phyloP scores from a whole-genome alignment of 2,888 invertebrate genomes.

The Sesamia inferens region DNA sequence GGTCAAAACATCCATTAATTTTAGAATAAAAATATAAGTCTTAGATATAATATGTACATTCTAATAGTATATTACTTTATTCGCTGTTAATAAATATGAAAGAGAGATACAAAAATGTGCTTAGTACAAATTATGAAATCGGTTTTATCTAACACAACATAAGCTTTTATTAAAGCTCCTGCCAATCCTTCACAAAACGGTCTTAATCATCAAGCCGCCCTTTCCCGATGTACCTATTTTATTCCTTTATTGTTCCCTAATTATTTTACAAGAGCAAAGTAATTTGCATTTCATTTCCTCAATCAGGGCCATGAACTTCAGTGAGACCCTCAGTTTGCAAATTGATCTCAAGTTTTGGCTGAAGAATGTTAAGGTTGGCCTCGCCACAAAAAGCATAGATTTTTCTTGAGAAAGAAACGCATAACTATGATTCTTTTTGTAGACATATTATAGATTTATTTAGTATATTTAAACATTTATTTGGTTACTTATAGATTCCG shows the following conservation, averaged over 20 bases:
- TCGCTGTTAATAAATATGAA: background rate
- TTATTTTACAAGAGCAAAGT: slow-evolving; percentile 51
- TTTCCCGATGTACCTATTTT: slow-evolving; percentile 1
- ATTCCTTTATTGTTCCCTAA: slow-evolving; percentile 47
- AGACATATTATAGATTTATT: background rate
- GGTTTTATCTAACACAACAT: background rate
- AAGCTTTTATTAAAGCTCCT: slow-evolving; percentile 10
- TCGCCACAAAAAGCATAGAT: slow-evolving; percentile 28
- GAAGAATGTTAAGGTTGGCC: slow-evolving; percentile 29
- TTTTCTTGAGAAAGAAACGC: slow-evolving; percentile 9
- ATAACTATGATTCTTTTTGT: too few relatives aligned
- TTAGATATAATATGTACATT: background rate
- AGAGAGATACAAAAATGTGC: background rate
- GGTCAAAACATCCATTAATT: background rate
- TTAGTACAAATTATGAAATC: background rate
- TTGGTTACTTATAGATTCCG: background rate
- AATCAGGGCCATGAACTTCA: slow-evolving; percentile 51
- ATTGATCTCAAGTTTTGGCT: slow-evolving; percentile 57
- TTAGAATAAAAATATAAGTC: background rate
- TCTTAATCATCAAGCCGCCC: background rate
- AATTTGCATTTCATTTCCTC: slow-evolving; percentile 58
- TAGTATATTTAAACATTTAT: too few relatives aligned
- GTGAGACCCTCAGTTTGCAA: slow-evolving; percentile 41
- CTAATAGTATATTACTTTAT: background rate
- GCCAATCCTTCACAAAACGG: slow-evolving; percentile 11